A percentile compares a stretch with the other conserved stretches of the same genome.
Evolutionary conservation across 2,888 invertebrate genomes (phyloP).

Genomic region (Drosophila colorata): DNA sequence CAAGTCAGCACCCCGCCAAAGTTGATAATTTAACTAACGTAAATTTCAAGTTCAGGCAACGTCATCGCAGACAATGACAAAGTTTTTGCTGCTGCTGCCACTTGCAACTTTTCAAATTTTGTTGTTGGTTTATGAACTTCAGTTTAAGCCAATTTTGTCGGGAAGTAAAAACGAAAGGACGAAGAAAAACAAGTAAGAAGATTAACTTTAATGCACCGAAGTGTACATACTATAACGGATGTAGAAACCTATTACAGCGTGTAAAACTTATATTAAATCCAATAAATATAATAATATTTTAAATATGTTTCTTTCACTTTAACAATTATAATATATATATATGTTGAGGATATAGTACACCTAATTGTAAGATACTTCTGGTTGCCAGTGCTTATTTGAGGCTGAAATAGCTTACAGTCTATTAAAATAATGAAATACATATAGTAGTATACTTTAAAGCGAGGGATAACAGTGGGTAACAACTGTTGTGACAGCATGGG

Average conservation of each 20-base stretch:
- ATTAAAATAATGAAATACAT: neutral
- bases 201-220: constrained; percentile 3
- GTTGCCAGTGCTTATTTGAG: neutral
- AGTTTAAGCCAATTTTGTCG: constrained; percentile 55
- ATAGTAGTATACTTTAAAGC: neutral
- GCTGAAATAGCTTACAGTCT: neutral
- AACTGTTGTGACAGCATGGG: constrained; percentile 1
- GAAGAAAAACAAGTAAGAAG: neutral
- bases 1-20: constrained; percentile 29
- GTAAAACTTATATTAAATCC: neutral
- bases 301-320: neutral
- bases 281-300: neutral
- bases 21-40: constrained; percentile 66
- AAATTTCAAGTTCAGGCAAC: constrained; percentile 67
- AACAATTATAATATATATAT: no score
- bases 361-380: no score
- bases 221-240: constrained; percentile 13
- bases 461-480: neutral
- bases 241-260: neutral
- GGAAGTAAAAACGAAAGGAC: constrained; percentile 25
- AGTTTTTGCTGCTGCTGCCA: constrained; percentile 46
- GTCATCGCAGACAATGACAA: constrained; percentile 42
- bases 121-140: constrained; percentile 63
- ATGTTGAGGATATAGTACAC: no score
- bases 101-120: constrained; percentile 64